These are phyloP conservation scores for Oryctes rhinoceros DNA, from an alignment of 1,140 invertebrate genomes.

Conservation along the genomic window DNA sequence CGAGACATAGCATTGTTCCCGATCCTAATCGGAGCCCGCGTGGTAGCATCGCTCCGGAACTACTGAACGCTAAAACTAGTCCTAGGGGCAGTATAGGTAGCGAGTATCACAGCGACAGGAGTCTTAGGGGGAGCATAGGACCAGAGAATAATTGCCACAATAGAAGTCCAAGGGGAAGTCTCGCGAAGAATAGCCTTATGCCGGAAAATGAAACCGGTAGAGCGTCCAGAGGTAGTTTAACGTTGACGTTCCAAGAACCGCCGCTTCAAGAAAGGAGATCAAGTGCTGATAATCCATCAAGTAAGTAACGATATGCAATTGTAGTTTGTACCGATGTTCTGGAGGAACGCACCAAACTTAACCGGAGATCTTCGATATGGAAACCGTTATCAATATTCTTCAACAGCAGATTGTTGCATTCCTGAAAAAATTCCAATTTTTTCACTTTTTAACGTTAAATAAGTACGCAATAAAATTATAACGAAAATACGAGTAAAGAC, in stretches of 20 bases:
- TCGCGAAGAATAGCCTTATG: conserved; percentile 63
- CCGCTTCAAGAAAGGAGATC: conserved; percentile 65
- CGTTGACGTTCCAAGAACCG: conserved; percentile 70
- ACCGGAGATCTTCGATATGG: too few relatives aligned
- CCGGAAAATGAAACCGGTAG: conserved; percentile 62
- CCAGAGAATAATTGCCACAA: conserved; percentile 61
- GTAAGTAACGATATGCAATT: conserved; percentile 45
- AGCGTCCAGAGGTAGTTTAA: conserved; percentile 67
- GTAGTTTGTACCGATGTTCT: too few relatives aligned
- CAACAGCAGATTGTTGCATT: too few relatives aligned
- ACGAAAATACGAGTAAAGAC: too few relatives aligned
- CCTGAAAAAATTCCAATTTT: too few relatives aligned
- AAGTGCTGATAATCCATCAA: conserved; percentile 65
- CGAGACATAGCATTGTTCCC: conserved; percentile 69
- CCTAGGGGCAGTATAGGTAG: conserved; percentile 69
- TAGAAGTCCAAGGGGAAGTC: conserved; percentile 69
- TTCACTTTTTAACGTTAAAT: too few relatives aligned
- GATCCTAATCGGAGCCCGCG: conserved; percentile 66
- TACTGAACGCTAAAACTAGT: conserved; percentile 61
- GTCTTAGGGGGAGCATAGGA: conserved; percentile 70
- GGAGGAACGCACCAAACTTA: too few relatives aligned
- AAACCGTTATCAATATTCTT: too few relatives aligned
- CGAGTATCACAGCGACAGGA: conserved; percentile 62
- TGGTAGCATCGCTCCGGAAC: conserved; percentile 68
- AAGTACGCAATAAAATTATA: too few relatives aligned